Conservation (phyloP, 2,888 invertebrate species). For the Helobdella robusta region DNA sequence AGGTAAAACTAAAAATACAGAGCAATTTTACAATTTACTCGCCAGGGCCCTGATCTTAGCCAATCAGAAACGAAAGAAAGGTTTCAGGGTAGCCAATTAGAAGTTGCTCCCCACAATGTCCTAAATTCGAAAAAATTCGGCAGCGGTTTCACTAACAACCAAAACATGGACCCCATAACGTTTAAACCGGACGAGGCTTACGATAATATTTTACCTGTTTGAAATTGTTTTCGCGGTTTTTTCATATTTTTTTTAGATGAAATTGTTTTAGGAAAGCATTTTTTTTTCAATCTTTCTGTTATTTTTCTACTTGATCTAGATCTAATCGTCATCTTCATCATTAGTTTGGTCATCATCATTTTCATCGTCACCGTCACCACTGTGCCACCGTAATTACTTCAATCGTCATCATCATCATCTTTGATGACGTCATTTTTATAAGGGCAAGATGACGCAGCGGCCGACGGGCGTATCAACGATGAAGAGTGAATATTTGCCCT, state of each 20-base stretch:
- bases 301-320: no score
- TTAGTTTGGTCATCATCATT: neutral
- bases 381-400: neutral
- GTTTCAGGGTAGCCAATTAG: no score
- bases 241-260: no score
- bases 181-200: neutral
- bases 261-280: no score
- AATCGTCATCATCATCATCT: neutral
- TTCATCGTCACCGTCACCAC: neutral
- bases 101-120: no score
- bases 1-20: no score
- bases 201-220: neutral
- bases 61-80: no score
- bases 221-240: neutral
- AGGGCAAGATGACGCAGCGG: neutral
- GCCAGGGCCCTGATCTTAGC: no score
- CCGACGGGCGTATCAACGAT: neutral
- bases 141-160: neutral
- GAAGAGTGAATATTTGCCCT: constrained; percentile 10
- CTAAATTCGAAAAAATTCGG: neutral
- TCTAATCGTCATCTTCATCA: neutral
- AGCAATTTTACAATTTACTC: no score
- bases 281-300: no score
- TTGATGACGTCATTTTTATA: neutral
- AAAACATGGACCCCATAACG: neutral